Evolutionary conservation across 37 sponge, comb jelly and placozoan species (phyloP), one percentile per base, ranked within the genome.

Genomic region (Hexactinellida sp.): DNA sequence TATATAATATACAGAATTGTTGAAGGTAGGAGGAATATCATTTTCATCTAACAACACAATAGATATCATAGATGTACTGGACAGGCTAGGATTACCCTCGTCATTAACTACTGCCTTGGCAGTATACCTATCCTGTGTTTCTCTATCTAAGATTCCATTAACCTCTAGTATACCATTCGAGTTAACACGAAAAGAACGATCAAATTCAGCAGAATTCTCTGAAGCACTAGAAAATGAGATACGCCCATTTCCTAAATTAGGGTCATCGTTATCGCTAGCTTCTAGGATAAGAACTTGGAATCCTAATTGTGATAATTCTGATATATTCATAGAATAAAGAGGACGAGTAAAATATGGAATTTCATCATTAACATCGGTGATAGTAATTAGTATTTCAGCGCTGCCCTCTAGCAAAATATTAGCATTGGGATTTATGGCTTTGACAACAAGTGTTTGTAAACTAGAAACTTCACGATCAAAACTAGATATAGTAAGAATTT

Each of bases 1-100:
- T 63, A n/a, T n/a, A 3, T 5, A 28, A 63, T 63, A 63, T 7
- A 63, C 25, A 23, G 76, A 63, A 10, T 63, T 63, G 30, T 28
- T n/a, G 13, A 63, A 63, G 5, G 34, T 32, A n/a, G 76, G 76
- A 63, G 76, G 76, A 63, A 63, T 63, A 54, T 85, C 86, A 54
- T 85, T 85, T 38, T 47, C 54, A 41, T 85, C 54, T 5, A n/a
- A 21, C 24, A 85, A 36, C 24, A 16, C 16, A 71, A 85, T 54
- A n/a, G 23, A 41, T n/a, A 85, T 13, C 5, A 24, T 9, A n/a
- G 55, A 25, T 23, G 86, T 47, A 36, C 1, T 32, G 32, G 54
- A 55, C 9, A 85, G 47, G 13, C 23, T n/a, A 25, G 86, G 86
- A 5, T 9, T 36, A 7, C 86, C 86, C 9, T 41, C 83, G 32